Percentiles rank a stretch among this genome's conserved stretches.
These are phyloP conservation scores for Oxyruncus cristatus DNA, from an alignment of 2,113 vertebrate species.

Conservation along the genomic window DNA sequence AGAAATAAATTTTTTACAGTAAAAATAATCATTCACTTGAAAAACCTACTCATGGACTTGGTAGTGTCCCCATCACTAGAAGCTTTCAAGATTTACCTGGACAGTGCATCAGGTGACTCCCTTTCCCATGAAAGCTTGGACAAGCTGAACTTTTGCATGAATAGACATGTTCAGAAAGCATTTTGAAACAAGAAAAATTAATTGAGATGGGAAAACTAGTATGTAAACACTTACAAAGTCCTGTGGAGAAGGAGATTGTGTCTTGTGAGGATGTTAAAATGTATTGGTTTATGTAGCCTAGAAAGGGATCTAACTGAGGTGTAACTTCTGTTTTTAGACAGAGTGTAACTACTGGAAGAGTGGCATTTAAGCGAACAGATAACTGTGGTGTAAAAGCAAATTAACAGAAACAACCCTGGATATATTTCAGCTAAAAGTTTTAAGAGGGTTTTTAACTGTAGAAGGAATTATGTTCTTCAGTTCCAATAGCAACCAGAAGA, in stretches of 20 bases:
- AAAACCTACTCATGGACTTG: fast-evolving
- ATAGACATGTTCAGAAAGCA: background rate
- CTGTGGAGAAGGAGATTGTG: background rate
- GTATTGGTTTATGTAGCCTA: background rate
- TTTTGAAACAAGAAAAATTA: background rate
- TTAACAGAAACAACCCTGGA: background rate
- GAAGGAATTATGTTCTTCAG: background rate
- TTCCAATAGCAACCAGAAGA: background rate
- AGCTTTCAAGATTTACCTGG: background rate
- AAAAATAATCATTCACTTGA: background rate
- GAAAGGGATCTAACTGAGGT: background rate
- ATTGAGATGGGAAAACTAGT: background rate
- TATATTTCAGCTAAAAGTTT: background rate
- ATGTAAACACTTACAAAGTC: background rate
- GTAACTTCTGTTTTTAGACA: background rate
- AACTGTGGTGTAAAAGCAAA: background rate
- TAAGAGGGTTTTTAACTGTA: background rate
- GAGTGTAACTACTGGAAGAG: background rate
- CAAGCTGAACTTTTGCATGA: background rate
- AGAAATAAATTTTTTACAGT: background rate
- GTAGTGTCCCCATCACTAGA: background rate
- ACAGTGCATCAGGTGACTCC: background rate
- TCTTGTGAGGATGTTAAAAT: background rate
- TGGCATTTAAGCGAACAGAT: background rate
- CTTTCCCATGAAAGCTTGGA: background rate